These are phyloP conservation scores for Paramormyrops kingsleyae DNA, from an alignment of 2,113 vertebrate species.

Conservation along the genomic window DNA sequence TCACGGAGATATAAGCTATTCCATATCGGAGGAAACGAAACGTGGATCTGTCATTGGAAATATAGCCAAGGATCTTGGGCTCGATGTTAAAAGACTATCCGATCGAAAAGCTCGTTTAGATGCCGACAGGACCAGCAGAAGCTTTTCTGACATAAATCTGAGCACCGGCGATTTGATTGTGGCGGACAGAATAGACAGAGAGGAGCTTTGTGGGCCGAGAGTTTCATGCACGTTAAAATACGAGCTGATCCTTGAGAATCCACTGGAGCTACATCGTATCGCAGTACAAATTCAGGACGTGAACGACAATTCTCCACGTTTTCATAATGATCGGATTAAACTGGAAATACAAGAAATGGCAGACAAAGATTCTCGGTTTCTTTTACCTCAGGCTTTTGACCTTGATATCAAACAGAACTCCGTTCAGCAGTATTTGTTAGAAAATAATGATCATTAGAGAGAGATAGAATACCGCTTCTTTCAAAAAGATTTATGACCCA, in stretches of 20 bases:
- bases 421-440: conserved; percentile 44
- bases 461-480: too few species aligned
- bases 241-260: conserved; percentile 42
- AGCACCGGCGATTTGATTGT: background rate
- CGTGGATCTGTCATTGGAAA: conserved; percentile 21
- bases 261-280: conserved; percentile 45
- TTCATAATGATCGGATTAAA: conserved; percentile 22
- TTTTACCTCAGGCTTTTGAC: conserved; percentile 51
- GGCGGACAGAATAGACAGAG: background rate
- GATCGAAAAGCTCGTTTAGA: conserved; percentile 38
- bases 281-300: conserved; percentile 53
- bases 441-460: conserved; percentile 36
- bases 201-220: conserved; percentile 22
- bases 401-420: conserved; percentile 54
- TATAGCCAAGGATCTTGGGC: background rate
- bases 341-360: conserved; percentile 51
- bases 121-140: conserved; percentile 35
- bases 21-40: conserved; percentile 50
- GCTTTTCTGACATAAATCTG: conserved; percentile 45
- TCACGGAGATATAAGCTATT: conserved; percentile 38
- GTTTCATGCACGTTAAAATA: conserved; percentile 42
- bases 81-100: background rate
- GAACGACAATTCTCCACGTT: conserved; percentile 54
- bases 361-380: conserved; percentile 45
- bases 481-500: too few species aligned